Evolutionary conservation across 2,113 vertebrate species (phyloP), one percentile per base, ranked within the genome.

Genomic region (Theristicus caerulescens): DNA sequence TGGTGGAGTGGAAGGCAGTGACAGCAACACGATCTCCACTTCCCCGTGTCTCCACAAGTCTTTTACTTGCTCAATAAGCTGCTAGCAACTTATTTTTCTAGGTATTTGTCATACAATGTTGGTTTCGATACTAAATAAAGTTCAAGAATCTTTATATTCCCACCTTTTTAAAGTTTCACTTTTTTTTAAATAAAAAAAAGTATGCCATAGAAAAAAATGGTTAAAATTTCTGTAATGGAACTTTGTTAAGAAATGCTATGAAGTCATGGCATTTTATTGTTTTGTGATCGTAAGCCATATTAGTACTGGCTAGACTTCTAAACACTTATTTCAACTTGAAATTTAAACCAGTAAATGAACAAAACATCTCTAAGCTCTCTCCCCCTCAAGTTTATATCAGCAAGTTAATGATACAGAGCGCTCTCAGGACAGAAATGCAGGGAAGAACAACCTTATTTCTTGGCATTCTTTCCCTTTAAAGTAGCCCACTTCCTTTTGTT

Each of bases 401-500:
- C 25, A 54, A 4, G 2, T 29, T 82, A 57, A 55, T 0, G 3
- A 88, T 14, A 91, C 0, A 0, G 42, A 90, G 42, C 5, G 49
- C n/a, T 88, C 82, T 12, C n/a, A 85, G 13, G 18, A 74, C 22
- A 79, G 42, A 91, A 90, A 67, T 3, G 10, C 9, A 49, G 6
- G 20, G 8, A 93, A 58, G 19, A 84, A 51, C 8, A 32, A 42
- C 7, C 17, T 58, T 29, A 11, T 24, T n/a, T 74, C 69, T 78
- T 46, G 8, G 26, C 36, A 67, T 78, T 89, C 38, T 84, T 87
- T 71, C 21, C 42, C 34, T 87, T 62, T 67, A 38, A 54, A 71
- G 38, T 9, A 78, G 13, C 4, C 51, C 15, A 11, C 36, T 84
- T 78, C 38, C 36, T 91, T 82, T 42, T 51, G 20, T 26, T 40